These are phyloP conservation scores for Folsomia candida DNA, from an alignment of 2,888 invertebrate genomes.

Conservation along the genomic window DNA sequence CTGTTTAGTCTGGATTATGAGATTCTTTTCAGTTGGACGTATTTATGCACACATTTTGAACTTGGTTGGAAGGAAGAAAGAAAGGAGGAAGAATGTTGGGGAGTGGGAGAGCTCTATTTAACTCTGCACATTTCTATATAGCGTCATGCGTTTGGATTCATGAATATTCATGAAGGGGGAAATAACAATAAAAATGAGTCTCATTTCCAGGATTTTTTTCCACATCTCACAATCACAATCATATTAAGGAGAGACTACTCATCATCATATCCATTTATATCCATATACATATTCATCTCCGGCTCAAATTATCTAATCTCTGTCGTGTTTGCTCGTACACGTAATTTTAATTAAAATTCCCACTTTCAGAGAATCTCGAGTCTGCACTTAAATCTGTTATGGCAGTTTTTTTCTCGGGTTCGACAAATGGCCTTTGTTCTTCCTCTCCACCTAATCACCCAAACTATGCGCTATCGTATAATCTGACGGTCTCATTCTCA, in stretches of 20 bases:
- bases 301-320: slow-evolving; percentile 47
- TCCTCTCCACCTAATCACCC: slow-evolving; percentile 13
- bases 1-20: too few relatives aligned
- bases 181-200: slow-evolving; percentile 31
- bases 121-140: too few relatives aligned
- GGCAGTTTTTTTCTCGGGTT: slow-evolving; percentile 40
- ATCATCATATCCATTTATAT: not conserved
- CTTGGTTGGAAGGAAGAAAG: too few relatives aligned
- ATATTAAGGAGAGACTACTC: not conserved
- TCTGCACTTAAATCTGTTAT: too few relatives aligned
- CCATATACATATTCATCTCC: too few relatives aligned
- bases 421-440: slow-evolving; percentile 15
- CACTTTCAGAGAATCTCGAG: slow-evolving; percentile 23
- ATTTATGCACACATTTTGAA: not conserved
- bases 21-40: not conserved
- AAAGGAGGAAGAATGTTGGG: too few relatives aligned
- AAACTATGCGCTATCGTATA: too few relatives aligned
- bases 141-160: slow-evolving; percentile 23
- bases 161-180: slow-evolving; percentile 45
- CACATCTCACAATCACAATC: slow-evolving; percentile 36
- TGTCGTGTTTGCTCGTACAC: slow-evolving; percentile 48
- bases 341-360: slow-evolving; percentile 51
- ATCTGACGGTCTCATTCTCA: slow-evolving; percentile 7
- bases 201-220: slow-evolving; percentile 32
- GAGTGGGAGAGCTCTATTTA: too few relatives aligned